Evolutionary conservation across 1,140 invertebrate species (phyloP), one percentile per base, ranked within the genome.

Genomic region (Calliopsis andreniformis): DNA sequence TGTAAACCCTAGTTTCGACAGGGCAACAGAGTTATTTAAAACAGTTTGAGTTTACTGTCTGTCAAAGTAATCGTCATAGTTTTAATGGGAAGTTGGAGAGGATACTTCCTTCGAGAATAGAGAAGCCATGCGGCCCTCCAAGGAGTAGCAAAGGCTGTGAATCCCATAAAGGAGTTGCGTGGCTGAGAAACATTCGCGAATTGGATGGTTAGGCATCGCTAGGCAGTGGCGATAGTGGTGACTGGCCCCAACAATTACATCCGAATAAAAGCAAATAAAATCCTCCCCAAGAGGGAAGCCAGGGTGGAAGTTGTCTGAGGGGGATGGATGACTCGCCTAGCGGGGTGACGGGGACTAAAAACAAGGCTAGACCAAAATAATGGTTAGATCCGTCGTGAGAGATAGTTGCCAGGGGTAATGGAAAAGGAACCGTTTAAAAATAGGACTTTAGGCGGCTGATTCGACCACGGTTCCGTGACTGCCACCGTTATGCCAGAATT

Each of bases 171-270:
- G 85, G 83, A 82, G 85, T 91, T 87, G 90, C 89, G 89, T 91
- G 90, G 89, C 79, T 87, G 79, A 88, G 89, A 88, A 89, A 89
- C 90, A 91, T 91, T 91, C 88, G 83, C 83, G 79, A 87, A 89
- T 86, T 87, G 89, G 84, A 89, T 90, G 86, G 87, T 90, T 87
- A 88, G 79, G 75, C 85, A 83, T 85, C 80, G 78, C 79, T 78
- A 85, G 81, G 86, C 83, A 89, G 87, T 90, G 85, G 87, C 87
- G 89, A 90, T 91, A 91, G 89, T 91, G 89, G 90, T 90, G 90
- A 91, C 89, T 91, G 90, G 90, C 87, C 89, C 89, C 88, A 90
- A 90, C 90, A 91, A 91, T 91, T 91, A 91, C 90, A 90, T 84
- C 78, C 63, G 88, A 90, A 91, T 90, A 90, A 90, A 90, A 91